Percentiles rank a stretch among this genome's conserved stretches.
Conservation (phyloP, 2,113 vertebrate species). For the Nyctibius bracteatus region DNA sequence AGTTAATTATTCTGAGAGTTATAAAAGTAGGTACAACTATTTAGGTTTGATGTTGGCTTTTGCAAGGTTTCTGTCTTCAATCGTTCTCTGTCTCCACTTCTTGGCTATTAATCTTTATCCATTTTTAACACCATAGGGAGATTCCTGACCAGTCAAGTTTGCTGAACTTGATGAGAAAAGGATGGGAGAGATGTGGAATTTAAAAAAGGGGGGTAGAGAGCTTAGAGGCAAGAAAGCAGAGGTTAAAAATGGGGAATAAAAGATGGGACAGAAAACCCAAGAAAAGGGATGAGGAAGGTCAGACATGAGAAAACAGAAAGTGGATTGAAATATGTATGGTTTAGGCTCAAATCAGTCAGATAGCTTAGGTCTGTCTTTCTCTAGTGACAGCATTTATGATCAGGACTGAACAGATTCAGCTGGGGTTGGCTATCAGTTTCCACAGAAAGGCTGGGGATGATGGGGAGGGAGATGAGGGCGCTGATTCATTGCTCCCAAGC, state of each 20-base stretch:
- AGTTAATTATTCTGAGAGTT: background rate
- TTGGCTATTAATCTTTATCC: background rate
- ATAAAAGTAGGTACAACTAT: background rate
- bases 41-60: background rate
- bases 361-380: background rate
- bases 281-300: background rate
- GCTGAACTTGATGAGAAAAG: background rate
- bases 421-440: constrained; percentile 18
- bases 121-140: background rate
- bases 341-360: background rate
- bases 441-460: background rate
- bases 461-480: background rate
- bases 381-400: background rate
- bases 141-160: background rate
- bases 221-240: background rate
- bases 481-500: constrained; percentile 42
- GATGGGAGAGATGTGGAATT: background rate
- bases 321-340: background rate
- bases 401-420: background rate
- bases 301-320: background rate
- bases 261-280: background rate
- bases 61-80: background rate
- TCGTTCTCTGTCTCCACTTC: background rate
- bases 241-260: background rate
- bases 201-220: rapidly evolving